These are phyloP conservation scores for Eutrigla gurnardus DNA, from an alignment of 2,797 vertebrate genomes.

Conservation along the genomic window DNA sequence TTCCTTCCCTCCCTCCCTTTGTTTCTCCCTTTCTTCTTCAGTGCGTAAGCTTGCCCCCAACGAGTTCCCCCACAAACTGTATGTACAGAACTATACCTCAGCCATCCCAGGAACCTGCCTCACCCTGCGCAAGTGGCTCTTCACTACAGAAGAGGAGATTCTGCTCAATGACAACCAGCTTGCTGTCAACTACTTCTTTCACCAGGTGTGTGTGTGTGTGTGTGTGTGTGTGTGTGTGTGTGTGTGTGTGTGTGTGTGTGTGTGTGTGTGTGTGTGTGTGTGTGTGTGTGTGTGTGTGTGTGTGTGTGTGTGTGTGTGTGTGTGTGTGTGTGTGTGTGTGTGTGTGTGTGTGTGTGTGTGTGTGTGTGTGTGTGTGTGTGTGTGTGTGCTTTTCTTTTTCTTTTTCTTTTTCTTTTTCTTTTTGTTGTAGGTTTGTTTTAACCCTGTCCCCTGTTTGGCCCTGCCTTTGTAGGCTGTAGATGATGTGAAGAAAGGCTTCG, in stretches of 20 bases:
- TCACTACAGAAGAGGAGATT: constrained; percentile 94
- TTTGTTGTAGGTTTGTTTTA: not conserved
- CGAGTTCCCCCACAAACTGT: constrained; percentile 98
- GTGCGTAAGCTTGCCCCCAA: constrained; percentile 96
- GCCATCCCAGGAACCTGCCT: constrained; percentile 95
- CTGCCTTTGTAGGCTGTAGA: constrained; percentile 87
- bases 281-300: not conserved
- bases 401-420: too few relatives aligned
- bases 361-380: not conserved
- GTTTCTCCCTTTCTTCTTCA: constrained; percentile 72
- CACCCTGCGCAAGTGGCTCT: constrained; percentile 95
- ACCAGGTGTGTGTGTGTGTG: constrained; percentile 76
- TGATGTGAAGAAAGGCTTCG: constrained; percentile 94
- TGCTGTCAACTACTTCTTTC: constrained; percentile 94
- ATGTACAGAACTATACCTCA: constrained; percentile 98
- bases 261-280: too few relatives aligned
- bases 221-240: not conserved
- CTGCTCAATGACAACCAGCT: constrained; percentile 96
- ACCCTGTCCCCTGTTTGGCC: not conserved
- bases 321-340: constrained; percentile 50
- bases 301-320: constrained; percentile 42
- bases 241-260: not conserved
- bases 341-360: not conserved
- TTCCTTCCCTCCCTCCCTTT: not conserved
- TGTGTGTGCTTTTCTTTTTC: not conserved